Conservation (phyloP, 1,140 invertebrate genomes). For the Harlomillsia oculata region DNA sequence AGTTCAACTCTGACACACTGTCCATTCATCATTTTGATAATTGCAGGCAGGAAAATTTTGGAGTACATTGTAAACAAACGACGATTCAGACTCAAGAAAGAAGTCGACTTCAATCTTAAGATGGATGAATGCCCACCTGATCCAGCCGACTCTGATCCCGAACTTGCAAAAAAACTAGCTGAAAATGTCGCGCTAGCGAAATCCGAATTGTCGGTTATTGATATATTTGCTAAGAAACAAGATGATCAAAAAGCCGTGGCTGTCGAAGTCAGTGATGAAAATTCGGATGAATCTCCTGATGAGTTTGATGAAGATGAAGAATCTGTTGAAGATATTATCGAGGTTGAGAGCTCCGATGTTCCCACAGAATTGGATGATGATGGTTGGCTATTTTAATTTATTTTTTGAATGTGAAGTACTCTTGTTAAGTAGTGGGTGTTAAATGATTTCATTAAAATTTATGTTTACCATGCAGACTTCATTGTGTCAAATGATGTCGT, state of each 20-base stretch:
- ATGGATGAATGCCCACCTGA: not conserved
- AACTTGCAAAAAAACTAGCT: not conserved
- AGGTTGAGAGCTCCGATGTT: no score
- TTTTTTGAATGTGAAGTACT: no score
- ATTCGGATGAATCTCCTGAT: no score
- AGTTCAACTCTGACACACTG: not conserved
- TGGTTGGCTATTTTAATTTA: no score
- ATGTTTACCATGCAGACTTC: no score
- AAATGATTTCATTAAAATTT: no score
- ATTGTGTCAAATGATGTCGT: no score
- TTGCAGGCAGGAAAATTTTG: not conserved
- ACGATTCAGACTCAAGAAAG: not conserved
- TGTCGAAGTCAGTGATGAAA: not conserved
- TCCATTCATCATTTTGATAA: not conserved
- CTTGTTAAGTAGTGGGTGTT: no score
- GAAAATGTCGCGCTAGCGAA: not conserved
- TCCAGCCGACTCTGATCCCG: not conserved
- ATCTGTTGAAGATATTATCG: no score
- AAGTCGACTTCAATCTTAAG: not conserved
- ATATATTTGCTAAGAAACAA: not conserved
- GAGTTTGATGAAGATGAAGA: no score
- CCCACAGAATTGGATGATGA: no score
- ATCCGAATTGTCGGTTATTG: not conserved
- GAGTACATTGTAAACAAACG: not conserved
- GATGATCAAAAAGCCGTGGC: not conserved